Base-by-base conservation (phyloP, 2,797 vertebrate genomes). In the Holocentrus rufus region DNA sequence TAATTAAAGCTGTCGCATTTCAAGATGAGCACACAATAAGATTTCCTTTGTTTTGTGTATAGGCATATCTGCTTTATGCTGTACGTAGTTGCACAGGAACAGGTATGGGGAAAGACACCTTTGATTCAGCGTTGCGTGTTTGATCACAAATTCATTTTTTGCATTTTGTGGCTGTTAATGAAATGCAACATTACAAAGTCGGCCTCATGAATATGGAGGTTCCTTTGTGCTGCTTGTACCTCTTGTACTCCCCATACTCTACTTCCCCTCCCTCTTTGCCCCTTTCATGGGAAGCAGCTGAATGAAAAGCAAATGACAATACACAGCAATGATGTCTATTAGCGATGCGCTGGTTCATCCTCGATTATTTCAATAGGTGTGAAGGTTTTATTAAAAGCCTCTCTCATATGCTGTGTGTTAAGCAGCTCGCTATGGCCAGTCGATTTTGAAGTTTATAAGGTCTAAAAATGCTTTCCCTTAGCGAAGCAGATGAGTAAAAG, bases 1-100 rank as follows among this genome's bases (percentile, higher is more conserved):
- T 59, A 55, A 57, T 57, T 50, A 56, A 74, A 50, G 55, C 57
- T 71, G 65, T 70, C 65, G 76, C 30, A 69, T 58, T 67, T 74
- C 54, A 62, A 65, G 49, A 23, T 25, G 14, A 70, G 57, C 47
- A 69, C 20, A 66, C 17, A 39, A 54, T 56, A 11, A 7, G 8
- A 57, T 67, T 31, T 13, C 1, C 13, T 57, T 64, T 18, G 25
- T 10, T 63, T 17, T 64, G 56, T 47, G 34, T 57, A 14, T 1
- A 59, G 13, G 27, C 52, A 30, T 49, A 53, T 67, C 17, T 31
- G 5, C 59, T 74, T 46, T 11, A 39, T 39, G 2, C 36, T 15
- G 1, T 46, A 5, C 4, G 5, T 17, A 15, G 52, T 54, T 54
- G 8, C 15, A 31, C 31, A 73, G 49, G n/a, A 17, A 27, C 4